Evolutionary conservation across 2,888 invertebrate genomes (phyloP), one percentile per base, ranked within the genome.

Genomic region (Aproaerema taeniolella): DNA sequence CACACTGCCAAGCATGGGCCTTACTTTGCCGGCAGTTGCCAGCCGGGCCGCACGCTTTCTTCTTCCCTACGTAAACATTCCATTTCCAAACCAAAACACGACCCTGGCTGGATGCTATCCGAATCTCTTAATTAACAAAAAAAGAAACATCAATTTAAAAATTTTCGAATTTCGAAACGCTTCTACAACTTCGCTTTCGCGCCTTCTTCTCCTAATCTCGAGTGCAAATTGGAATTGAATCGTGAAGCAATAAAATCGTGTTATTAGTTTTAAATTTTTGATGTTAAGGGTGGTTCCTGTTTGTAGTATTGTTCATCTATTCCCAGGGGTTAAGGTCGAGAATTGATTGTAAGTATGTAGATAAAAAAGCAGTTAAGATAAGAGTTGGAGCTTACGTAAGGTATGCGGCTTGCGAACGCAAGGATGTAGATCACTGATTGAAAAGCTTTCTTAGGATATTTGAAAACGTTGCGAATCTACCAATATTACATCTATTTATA

Each of bases 1-100:
- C 50, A n/a, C 83, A 82, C 39, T 36, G 53, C 50, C 37, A 54
- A 68, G 60, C 70, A 58, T 61, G 68, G 52, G 59, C 52, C 41
- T 64, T 73, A 85, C 75, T 80, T 57, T 71, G 82, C 82, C 85
- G 85, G 81, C 77, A 86, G 85, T 83, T 52, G 55, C 67, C 82
- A 78, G 82, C 85, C 76, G 74, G 85, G 85, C 74, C 61, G 69
- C 85, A 78, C 85, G 85, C 75, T 67, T 70, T 58, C 54, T 61
- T 48, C 56, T 63, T 55, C 57, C 47, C 53, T 53, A 71, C 61
- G 68, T 75, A 77, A 80, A 79, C 78, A 81, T 61, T 61, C 68
- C 58, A 55, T 53, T 60, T 68, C 61, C 62, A 66, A 76, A 82
- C 74, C 78, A 79, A 74, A 71, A 69, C 72, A 76, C 80, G 76